Evolutionary conservation across 2,113 vertebrate genomes (phyloP).

Genomic region (Theropithecus gelada): DNA sequence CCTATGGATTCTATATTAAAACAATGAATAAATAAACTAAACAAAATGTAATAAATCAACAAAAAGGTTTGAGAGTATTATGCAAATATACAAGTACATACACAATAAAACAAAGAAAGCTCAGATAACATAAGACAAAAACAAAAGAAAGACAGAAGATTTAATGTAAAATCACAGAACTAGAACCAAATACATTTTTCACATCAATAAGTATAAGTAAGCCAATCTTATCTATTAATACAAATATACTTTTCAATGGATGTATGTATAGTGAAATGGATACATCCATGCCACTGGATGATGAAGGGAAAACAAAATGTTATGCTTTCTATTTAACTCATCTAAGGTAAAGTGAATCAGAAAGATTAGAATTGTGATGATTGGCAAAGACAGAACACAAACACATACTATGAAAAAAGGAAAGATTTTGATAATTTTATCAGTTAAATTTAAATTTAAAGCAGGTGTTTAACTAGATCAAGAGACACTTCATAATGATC

Average conservation of each 20-base stretch:
- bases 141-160: background rate
- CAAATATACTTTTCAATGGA: background rate
- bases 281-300: background rate
- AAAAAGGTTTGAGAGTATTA: background rate
- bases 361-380: background rate
- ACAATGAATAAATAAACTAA: background rate
- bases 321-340: background rate
- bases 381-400: background rate
- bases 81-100: background rate
- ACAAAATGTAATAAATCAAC: background rate
- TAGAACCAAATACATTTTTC: background rate
- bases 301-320: background rate
- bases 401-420: background rate
- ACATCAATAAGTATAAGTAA: background rate
- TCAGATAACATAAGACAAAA: background rate
- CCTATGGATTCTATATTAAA: background rate
- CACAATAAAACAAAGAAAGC: background rate
- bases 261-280: background rate
- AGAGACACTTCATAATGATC: background rate
- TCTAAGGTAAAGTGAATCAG: background rate
- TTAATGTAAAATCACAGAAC: background rate
- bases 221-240: background rate
- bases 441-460: background rate
- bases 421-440: background rate
- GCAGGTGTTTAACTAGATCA: background rate